Evolutionary conservation across 1,140 invertebrate species (phyloP).

Genomic region (Drosophila erecta): DNA sequence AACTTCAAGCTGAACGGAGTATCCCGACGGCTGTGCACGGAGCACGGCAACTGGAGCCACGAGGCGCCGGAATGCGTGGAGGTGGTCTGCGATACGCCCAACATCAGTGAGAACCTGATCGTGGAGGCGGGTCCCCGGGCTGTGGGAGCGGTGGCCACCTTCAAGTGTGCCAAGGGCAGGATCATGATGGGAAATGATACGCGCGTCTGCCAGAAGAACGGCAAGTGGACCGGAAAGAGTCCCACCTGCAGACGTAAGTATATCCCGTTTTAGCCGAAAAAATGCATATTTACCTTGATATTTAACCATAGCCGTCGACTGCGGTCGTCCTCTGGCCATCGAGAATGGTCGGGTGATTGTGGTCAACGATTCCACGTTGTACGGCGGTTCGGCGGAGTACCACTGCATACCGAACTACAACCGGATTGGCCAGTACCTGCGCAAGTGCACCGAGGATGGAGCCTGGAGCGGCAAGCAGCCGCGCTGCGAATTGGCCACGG

Average conservation of each 20-base stretch:
- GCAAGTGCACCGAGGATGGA: constrained; percentile 93
- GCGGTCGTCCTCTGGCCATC: constrained; percentile 90
- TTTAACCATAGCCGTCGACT: constrained; percentile 88
- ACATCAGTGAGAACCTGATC: constrained; percentile 86
- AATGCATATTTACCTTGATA: neutral
- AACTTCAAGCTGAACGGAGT: constrained; percentile 94
- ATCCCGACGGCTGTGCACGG: constrained; percentile 91
- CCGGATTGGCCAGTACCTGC: constrained; percentile 91
- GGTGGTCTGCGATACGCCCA: constrained; percentile 91
- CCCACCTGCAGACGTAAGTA: constrained; percentile 93
- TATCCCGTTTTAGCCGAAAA: neutral
- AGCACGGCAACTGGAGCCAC: constrained; percentile 95
- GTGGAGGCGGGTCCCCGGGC: constrained; percentile 85
- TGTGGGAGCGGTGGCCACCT: constrained; percentile 91
- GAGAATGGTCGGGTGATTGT: constrained; percentile 94
- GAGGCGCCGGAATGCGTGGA: constrained; percentile 91
- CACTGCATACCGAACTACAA: constrained; percentile 94
- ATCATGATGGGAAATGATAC: constrained; percentile 92
- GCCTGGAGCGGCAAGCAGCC: constrained; percentile 94
- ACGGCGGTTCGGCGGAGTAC: constrained; percentile 93
- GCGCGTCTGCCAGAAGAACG: constrained; percentile 90
- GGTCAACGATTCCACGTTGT: constrained; percentile 92
- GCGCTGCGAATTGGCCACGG: constrained; percentile 88
- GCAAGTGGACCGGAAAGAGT: constrained; percentile 92
- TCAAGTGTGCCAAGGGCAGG: constrained; percentile 92